Percentiles rank a stretch among this genome's conserved stretches.
phyloP scores from a whole-genome alignment of 2,113 vertebrate species.

The Xerus inauris region DNA sequence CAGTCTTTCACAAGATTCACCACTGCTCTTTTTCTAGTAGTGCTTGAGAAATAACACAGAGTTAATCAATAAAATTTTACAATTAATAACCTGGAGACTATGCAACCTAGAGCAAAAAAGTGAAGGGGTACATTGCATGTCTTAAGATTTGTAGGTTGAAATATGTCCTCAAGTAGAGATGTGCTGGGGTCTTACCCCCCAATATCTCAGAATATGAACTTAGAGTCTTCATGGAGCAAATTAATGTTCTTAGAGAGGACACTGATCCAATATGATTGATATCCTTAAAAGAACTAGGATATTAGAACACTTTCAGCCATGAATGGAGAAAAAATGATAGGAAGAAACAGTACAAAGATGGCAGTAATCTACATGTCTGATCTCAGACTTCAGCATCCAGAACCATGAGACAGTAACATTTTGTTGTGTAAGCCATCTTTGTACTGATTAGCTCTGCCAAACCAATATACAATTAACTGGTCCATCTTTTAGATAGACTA shows the following conservation, averaged over 20 bases:
- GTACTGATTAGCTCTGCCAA: neutral
- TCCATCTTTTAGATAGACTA: neutral
- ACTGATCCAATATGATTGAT: rapidly evolving
- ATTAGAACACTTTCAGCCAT: no score
- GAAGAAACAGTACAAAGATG: neutral
- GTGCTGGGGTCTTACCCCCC: rapidly evolving
- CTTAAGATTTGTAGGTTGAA: neutral
- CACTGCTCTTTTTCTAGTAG: neutral
- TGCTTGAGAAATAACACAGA: neutral
- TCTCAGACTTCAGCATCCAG: neutral
- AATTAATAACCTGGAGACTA: neutral
- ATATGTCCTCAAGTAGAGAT: neutral
- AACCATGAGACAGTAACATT: neutral
- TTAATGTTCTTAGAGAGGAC: rapidly evolving
- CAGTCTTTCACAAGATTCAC: neutral
- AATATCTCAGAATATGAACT: neutral
- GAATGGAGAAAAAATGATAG: no score
- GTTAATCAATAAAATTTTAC: neutral
- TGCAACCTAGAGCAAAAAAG: no score
- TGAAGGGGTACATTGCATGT: neutral
- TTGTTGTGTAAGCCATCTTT: neutral
- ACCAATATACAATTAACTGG: neutral
- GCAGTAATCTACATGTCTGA: neutral
- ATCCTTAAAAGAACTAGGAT: neutral
- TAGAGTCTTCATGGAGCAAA: neutral